Base-by-base conservation (phyloP, 2,888 invertebrate species). In the Drosophila kanekoi region DNA sequence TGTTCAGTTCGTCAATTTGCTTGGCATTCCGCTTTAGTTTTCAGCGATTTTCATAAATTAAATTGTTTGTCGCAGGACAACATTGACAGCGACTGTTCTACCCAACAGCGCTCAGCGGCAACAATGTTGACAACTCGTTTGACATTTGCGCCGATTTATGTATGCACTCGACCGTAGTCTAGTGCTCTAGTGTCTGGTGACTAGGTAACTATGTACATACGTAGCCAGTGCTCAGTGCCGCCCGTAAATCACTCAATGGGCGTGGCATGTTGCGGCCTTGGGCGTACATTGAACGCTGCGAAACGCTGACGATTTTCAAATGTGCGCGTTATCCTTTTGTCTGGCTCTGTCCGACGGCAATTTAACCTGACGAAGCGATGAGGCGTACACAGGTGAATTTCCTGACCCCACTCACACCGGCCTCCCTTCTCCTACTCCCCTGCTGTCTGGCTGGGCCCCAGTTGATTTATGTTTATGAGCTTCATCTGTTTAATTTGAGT, bases 31-130 rank as follows among this genome's bases (percentile, higher is more conserved):
- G 87, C 87, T 87, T 85, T 81, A 85, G 81, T 85, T 82, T 85
- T 54, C 72, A 71, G 76, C 73, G 81, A 82, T 84, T 87, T 79
- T 84, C 87, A 89, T 89, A 89, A 89, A 87, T 89, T 85, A 86
- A 88, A 88, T 89, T 88, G 85, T 85, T 89, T 89, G 86, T 87
- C 87, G 62, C 80, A 67, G 73, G 64, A 80, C 71, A 79, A 70
- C 71, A 76, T 67, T 71, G 69, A 78, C 77, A 72, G 65, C 59
- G 28, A 28, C 28, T 28, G 28, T 28, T 1, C 2, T 2, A 28
- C 28, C 28, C 8, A 68, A 61, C 68, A 68, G 63, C 68, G 47
- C 44, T 48, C 59, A 63, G 20, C 53, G 45, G 58, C 73, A 61
- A 64, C 75, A 58, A 60, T 68, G 61, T 72, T 67, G 73, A 75